These are phyloP conservation scores for Itoplectis maculator DNA, from an alignment of 2,888 invertebrate species.

Conservation along the genomic window DNA sequence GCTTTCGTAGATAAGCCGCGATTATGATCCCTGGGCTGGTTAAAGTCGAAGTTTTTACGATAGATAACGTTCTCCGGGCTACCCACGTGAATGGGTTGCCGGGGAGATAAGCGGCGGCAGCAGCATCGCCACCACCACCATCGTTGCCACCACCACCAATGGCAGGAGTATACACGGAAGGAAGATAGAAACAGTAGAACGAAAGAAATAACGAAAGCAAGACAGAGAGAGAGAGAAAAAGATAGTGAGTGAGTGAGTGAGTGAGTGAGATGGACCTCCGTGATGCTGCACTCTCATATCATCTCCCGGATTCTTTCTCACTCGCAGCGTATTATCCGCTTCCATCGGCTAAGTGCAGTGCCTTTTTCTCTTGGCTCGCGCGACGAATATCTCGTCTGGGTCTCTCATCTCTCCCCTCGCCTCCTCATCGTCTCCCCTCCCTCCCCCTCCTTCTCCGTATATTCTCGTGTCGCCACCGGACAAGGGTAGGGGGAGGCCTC, in stretches of 20 bases:
- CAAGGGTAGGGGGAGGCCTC: no score
- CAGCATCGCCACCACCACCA: slow-evolving; percentile 39
- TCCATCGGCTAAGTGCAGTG: slow-evolving; percentile 70
- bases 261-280: slow-evolving; percentile 51
- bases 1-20: slow-evolving; percentile 73
- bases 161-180: slow-evolving; percentile 41
- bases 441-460: slow-evolving; percentile 37
- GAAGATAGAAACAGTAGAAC: slow-evolving; percentile 42
- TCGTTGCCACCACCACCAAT: slow-evolving; percentile 39
- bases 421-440: slow-evolving; percentile 37
- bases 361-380: slow-evolving; percentile 44
- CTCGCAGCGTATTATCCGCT: slow-evolving; percentile 65
- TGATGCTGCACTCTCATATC: slow-evolving; percentile 66
- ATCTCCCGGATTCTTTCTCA: slow-evolving; percentile 59
- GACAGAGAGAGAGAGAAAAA: slow-evolving; percentile 26
- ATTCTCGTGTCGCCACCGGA: slow-evolving; percentile 43
- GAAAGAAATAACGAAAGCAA: slow-evolving; percentile 46
- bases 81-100: slow-evolving; percentile 75
- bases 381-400: slow-evolving; percentile 56
- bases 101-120: slow-evolving; percentile 72
- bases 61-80: slow-evolving; percentile 75
- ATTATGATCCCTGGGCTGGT: slow-evolving; percentile 83
- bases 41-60: slow-evolving; percentile 83
- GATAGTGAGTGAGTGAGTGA: no score
- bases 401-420: slow-evolving; percentile 61